These are phyloP conservation scores for Morpho deidamia DNA, from an alignment of 2,888 invertebrate genomes.

Conservation along the genomic window DNA sequence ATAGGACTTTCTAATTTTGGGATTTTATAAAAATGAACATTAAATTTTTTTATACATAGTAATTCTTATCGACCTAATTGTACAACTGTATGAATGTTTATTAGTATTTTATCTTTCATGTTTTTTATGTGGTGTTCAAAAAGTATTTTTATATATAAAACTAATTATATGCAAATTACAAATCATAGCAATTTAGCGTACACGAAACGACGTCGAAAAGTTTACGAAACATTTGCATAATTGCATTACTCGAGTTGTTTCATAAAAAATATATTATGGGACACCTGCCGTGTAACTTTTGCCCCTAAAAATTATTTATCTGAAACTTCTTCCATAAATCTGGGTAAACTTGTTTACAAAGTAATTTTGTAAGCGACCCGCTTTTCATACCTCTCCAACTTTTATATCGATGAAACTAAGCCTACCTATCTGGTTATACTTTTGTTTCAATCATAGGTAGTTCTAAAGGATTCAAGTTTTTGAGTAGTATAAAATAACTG, in stretches of 20 bases:
- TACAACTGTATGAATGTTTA: no score
- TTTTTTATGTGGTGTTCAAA: no score
- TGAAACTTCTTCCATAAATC: slow-evolving; percentile 75
- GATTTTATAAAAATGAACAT: no score
- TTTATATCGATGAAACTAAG: background rate
- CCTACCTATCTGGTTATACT: no score
- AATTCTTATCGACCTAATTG: no score
- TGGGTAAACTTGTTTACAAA: slow-evolving; percentile 73
- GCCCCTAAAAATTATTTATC: slow-evolving; percentile 72
- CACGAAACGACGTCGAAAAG: slow-evolving; percentile 19
- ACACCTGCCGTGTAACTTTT: slow-evolving; percentile 71
- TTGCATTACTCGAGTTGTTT: slow-evolving; percentile 57
- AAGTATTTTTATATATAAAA: no score
- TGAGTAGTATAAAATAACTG: no score
- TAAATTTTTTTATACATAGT: no score
- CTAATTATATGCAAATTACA: slow-evolving; percentile 2
- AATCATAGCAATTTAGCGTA: slow-evolving; percentile 18
- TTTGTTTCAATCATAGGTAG: no score
- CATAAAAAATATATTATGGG: slow-evolving; percentile 65
- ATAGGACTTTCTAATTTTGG: no score
- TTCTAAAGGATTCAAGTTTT: no score
- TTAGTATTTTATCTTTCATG: no score
- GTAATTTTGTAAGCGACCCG: slow-evolving; percentile 59
- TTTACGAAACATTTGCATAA: slow-evolving; percentile 62
- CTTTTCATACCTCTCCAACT: slow-evolving; percentile 29